Base-by-base conservation (phyloP, 2,888 invertebrate genomes). In the Apodemia mormo region DNA sequence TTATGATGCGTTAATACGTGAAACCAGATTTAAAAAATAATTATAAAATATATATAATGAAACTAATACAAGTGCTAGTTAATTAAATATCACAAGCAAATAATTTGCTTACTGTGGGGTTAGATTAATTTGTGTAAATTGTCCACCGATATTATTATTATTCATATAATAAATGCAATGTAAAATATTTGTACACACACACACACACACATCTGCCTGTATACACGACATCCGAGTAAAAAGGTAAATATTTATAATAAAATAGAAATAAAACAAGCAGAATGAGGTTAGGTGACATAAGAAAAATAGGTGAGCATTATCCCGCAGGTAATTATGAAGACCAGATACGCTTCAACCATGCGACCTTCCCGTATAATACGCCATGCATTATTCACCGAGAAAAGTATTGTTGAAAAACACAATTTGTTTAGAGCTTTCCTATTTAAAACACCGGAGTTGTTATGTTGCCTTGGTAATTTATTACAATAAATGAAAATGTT, bases 251-350 rank as follows among this genome's bases (percentile, higher is more conserved):
- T 58, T 58, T 58, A 58, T 30, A 12, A 58, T 29, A 58, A 58
- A 58, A 58, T 58, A 58, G 4, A 58, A 58, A 58, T 12, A 30
- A 12, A 58, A 30, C 56, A 10, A 56, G 14, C 49, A 49, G 49
- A 56, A 56, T 56, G 56, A 56, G 56, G 56, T 58, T 58, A 58
- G 12, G 58, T 58, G 58, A 58, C 56, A 58, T 58, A 58, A 58
- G 58, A 58, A 58, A 58, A 58, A 58, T 58, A 58, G 30, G 29
- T 58, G 58, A 58, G 30, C 58, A 58, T 58, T 58, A 58, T 30
- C 58, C 58, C 29, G 12, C 58, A 61, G 58, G 58, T 61, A 61
- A 61, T 61, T 61, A 61, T 61, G 58, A 12, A 61, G 58, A 30
- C 58, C 30, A 30, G 58, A 61, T 61, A 33, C 58, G 58, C 14